Evolutionary conservation across 2,797 vertebrate genomes (phyloP), one percentile per base, ranked within the genome.

Genomic region (Melanotaenia parkinsoni): DNA sequence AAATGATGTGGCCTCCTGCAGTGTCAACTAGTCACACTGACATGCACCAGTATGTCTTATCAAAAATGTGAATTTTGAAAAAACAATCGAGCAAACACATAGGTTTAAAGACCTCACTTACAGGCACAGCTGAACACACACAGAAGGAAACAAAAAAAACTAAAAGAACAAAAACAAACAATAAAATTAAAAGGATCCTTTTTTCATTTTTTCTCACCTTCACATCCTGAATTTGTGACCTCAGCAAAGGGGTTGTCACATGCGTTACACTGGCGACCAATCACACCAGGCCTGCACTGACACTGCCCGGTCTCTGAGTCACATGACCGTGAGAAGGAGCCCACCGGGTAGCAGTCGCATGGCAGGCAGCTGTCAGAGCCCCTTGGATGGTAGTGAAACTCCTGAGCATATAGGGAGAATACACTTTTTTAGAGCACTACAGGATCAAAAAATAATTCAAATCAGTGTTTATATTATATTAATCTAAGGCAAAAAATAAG

Each of bases 171-270:
- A 57, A 28, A 26, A 13, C 12, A 60, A 56, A 56, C 24, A 3
- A 74, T 12, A 58, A 38, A 38, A 62, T 38, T 3, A 26, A 57
- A 61, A 26, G 8, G 32, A 33, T 20, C 1, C 4, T 43, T 18
- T 40, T 40, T 13, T 2, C 38, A 1, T 26, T 50, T 26, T 61
- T 54, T 77, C 95, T 96, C 83, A 98, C 98, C 97, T 84, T 95
- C 87, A 43, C 97, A 99, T 82, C 98, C 98, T 0, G 96, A 95
- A 84, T 96, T 95, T 0, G 98, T 98, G 94, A 99, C 98, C 87
- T 99, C 98, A 0, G 97, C 97, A 18, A 99, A 99, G 5, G 97
- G 98, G 82, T 95, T 99, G 89, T 99, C 98, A 4, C 98, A 99
- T 67, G 92, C 77, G 84, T 99, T 99, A 91, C 98, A 99, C 91